A percentile compares a stretch with the other conserved stretches of the same genome.
These are phyloP conservation scores for Cheilosia vernalis DNA, from an alignment of 2,888 invertebrate genomes.

Conservation along the genomic window DNA sequence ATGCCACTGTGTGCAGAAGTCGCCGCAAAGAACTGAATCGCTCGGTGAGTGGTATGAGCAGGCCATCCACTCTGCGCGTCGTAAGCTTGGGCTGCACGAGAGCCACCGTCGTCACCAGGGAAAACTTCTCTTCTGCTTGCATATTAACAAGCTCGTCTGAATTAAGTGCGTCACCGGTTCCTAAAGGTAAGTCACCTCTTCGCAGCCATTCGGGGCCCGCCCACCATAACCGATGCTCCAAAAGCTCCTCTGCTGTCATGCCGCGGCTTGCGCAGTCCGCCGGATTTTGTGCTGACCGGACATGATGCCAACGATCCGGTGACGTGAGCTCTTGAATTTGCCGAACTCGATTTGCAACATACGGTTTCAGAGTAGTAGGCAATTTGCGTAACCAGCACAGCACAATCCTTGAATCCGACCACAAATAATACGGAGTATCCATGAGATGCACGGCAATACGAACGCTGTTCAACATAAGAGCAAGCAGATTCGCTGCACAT, in stretches of 20 bases:
- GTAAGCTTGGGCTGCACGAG: neutral
- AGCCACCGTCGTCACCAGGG: neutral
- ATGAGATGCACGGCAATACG: neutral
- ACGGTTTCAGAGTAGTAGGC: neutral
- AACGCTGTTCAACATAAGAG: neutral
- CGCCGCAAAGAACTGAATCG: neutral
- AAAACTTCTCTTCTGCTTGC: neutral
- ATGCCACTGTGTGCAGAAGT: too few relatives aligned
- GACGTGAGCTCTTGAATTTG: slow-evolving; percentile 27
- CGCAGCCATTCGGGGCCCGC: neutral
- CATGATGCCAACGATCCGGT: slow-evolving; percentile 68
- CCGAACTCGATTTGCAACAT: slow-evolving; percentile 20
- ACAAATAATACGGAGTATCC: slow-evolving; percentile 2
- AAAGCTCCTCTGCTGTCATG: neutral
- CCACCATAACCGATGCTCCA: neutral
- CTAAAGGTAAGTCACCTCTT: too few relatives aligned
- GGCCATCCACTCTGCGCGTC: neutral
- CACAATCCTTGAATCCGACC: slow-evolving; percentile 15
- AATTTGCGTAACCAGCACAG: slow-evolving; percentile 30
- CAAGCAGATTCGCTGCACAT: slow-evolving; percentile 25
- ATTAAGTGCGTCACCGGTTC: neutral
- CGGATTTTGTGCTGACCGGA: slow-evolving; percentile 36
- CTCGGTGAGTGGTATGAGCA: neutral
- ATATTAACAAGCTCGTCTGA: neutral
- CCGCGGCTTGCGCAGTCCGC: slow-evolving; percentile 4